Base-by-base conservation (phyloP, 2,113 vertebrate species). In the Aleadryas rufinucha region DNA sequence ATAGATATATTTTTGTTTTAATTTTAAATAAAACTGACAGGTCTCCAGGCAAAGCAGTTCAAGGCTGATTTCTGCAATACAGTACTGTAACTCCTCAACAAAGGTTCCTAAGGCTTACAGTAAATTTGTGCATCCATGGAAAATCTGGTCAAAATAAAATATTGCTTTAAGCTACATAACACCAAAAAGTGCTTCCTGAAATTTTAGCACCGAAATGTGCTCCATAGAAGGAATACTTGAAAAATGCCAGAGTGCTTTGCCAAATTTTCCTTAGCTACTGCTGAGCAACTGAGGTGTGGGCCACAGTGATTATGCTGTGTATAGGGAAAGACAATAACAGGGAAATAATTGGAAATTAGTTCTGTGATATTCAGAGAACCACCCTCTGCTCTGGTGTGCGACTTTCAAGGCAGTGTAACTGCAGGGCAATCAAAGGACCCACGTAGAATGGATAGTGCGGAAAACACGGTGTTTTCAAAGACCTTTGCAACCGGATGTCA, bases 1-100 rank as follows among this genome's bases (percentile, higher is more conserved):
- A 53, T 52, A 59, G 9, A 17, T 6, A 22, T 28, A 66, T 44
- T 72, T 87, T 59, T 39, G 10, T 27, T 76, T 7, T 71, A 45
- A 30, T 94, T 69, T 79, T 97, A 68, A 96, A 84, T 87, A 54
- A 42, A 95, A 68, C 69, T 74, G 94, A 83, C 83, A 95, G 23
- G 21, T 89, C 90, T 64, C 72, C 81, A 92, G 84, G 89, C 79
- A 87, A 96, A 76, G 50, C 45, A 85, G 45, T 94, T 96, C 71
- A 76, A 88, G 53, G 37, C 54, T 90, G 76, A 94, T 95, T 94
- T 92, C 71, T n/a, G 80, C 45, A 60, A 60, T 87, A 84, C 42
- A 75, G 61, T 65, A 56, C 81, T 81, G 18, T 74, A 77, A 82
- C 87, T 94, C n/a, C 47, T 93, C 26, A 87, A 26, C n/a, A 87